phyloP scores from a whole-genome alignment of 1,140 invertebrate species.

The Brachionus paranguensis region DNA sequence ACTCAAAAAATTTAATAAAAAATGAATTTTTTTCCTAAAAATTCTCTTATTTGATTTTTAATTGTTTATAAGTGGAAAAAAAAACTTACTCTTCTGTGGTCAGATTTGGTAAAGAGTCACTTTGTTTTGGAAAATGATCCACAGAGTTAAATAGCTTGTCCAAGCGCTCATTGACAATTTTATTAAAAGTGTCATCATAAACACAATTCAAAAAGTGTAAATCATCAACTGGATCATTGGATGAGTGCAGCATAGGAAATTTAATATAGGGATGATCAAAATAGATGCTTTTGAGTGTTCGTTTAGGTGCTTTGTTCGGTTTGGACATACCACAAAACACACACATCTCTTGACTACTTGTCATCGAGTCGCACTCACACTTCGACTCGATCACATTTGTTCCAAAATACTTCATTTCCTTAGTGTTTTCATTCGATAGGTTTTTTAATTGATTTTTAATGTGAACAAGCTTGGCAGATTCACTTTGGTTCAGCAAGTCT shows the following conservation, averaged over 20 bases:
- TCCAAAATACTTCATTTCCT: neutral
- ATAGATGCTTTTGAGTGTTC: neutral
- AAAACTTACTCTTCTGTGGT: neutral
- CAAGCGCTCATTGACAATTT: neutral
- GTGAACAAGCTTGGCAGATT: neutral
- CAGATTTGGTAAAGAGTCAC: neutral
- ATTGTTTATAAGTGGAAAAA: too few relatives aligned
- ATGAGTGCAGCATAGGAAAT: neutral
- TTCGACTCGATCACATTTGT: neutral
- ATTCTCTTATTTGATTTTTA: too few relatives aligned
- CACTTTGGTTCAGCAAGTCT: neutral
- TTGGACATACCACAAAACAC: neutral
- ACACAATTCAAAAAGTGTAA: neutral
- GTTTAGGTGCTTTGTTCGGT: neutral
- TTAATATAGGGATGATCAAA: conserved; percentile 9
- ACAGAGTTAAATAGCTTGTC: neutral
- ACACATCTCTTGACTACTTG: neutral
- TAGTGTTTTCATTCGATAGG: neutral
- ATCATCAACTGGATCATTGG: neutral
- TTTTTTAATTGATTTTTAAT: conserved; percentile 8
- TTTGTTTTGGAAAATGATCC: neutral
- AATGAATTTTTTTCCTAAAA: too few relatives aligned
- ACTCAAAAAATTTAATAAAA: too few relatives aligned
- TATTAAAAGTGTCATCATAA: neutral
- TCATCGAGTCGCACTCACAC: neutral